Percentiles rank a stretch among this genome's conserved stretches.
Conservation (phyloP, 37 sponge, comb jelly and placozoan genomes). For the Eunapius fragilis region DNA sequence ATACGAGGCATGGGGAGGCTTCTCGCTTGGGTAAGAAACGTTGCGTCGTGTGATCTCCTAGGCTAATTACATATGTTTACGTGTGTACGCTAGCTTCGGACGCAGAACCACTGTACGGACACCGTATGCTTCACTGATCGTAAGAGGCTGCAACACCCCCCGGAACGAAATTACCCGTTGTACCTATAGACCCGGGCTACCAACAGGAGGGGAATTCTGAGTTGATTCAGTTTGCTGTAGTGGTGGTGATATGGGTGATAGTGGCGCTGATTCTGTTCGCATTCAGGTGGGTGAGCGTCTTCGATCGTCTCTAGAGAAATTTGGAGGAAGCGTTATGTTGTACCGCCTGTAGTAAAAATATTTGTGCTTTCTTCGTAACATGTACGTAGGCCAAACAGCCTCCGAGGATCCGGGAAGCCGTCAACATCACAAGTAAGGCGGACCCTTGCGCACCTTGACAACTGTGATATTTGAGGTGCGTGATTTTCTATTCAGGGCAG, state of each 20-base stretch:
- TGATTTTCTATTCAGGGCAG: not conserved
- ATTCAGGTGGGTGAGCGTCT: slow-evolving; percentile 34
- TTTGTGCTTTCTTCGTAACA: not conserved
- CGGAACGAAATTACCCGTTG: too few species aligned
- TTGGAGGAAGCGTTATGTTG: not conserved
- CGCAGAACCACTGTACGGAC: slow-evolving; percentile 61
- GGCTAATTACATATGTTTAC: not conserved
- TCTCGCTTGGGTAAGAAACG: slow-evolving; percentile 34
- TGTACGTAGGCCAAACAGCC: slow-evolving; percentile 27
- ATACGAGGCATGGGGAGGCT: slow-evolving; percentile 53
- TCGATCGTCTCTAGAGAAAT: too few species aligned
- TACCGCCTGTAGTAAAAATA: not conserved
- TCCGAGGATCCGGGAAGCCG: slow-evolving; percentile 3
- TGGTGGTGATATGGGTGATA: slow-evolving; percentile 53
- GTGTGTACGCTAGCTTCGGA: slow-evolving; percentile 4
- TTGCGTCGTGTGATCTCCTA: not conserved
- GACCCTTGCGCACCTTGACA: not conserved
- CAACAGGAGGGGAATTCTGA: not conserved
- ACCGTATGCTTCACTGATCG: slow-evolving; percentile 55
- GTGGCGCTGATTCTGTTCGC: slow-evolving; percentile 46
- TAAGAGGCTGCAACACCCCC: too few species aligned
- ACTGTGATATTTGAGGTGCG: not conserved
- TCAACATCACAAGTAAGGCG: slow-evolving; percentile 2
- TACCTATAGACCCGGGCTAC: not conserved
- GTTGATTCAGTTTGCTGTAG: not conserved